Percentiles rank a stretch among this genome's conserved stretches.
Conservation (phyloP, 2,888 invertebrate genomes). For the Polietes domitor region DNA sequence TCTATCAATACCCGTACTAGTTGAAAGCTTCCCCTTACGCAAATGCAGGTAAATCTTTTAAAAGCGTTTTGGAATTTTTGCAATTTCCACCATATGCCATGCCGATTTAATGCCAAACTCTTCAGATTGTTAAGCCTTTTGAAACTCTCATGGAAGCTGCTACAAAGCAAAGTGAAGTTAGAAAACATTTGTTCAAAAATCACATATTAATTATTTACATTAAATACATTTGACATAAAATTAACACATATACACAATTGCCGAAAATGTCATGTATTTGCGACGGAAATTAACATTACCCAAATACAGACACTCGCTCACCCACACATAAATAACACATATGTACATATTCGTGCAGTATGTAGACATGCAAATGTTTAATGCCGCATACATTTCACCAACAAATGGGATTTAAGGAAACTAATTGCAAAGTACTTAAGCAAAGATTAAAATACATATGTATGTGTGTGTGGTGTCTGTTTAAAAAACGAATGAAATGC, state of each 20-base stretch:
- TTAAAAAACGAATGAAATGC: slow-evolving; percentile 47
- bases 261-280: slow-evolving; percentile 1
- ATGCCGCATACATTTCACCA: slow-evolving; percentile 40
- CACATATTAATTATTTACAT: slow-evolving; percentile 56
- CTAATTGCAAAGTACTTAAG: slow-evolving; percentile 80
- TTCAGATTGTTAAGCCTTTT: too few relatives aligned
- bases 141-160: too few relatives aligned
- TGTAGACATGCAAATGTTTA: slow-evolving; percentile 5
- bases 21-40: too few relatives aligned
- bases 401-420: slow-evolving; percentile 76
- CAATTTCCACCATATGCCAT: too few relatives aligned
- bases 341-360: too few relatives aligned
- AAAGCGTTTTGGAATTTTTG: too few relatives aligned
- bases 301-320: not conserved
- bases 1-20: too few relatives aligned
- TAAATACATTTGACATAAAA: slow-evolving; percentile 37
- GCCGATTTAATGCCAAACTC: too few relatives aligned
- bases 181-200: slow-evolving; percentile 48
- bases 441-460: slow-evolving; percentile 72
- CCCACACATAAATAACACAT: not conserved
- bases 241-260: slow-evolving; percentile 14
- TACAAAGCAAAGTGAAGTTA: slow-evolving; percentile 2
- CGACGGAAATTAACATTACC: slow-evolving; percentile 12
- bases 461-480: slow-evolving; percentile 27
- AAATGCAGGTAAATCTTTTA: too few relatives aligned